Percentiles rank a stretch among this genome's conserved stretches.
Conservation (phyloP, 2,113 vertebrate genomes). For the Campylomormyrus tamandua region DNA sequence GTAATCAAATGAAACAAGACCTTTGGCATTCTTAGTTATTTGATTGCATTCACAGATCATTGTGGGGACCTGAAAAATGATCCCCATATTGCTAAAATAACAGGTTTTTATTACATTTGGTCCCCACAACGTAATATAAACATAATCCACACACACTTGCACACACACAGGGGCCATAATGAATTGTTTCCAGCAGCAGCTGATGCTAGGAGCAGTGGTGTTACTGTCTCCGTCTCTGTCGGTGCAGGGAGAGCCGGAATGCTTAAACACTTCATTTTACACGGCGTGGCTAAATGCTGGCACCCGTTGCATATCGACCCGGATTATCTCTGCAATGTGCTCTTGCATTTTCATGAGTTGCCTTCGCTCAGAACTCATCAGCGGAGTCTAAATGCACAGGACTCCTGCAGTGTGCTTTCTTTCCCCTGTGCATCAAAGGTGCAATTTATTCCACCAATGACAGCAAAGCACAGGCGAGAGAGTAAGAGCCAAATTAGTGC, state of each 20-base stretch:
- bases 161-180: constrained; percentile 17
- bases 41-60: too few relatives aligned
- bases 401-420: neutral
- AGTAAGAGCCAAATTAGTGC: neutral
- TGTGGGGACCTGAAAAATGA: too few relatives aligned
- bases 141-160: too few relatives aligned
- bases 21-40: too few relatives aligned
- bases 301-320: constrained; percentile 20
- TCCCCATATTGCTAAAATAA: too few relatives aligned
- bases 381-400: neutral
- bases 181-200: constrained; percentile 20
- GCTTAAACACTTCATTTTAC: constrained; percentile 33
- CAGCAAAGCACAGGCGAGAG: neutral
- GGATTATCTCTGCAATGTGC: constrained; percentile 13
- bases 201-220: constrained; percentile 5
- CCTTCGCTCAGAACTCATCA: constrained; percentile 10
- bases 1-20: too few relatives aligned
- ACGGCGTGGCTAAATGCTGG: constrained; percentile 20
- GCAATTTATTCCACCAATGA: neutral
- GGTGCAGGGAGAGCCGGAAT: constrained; percentile 16
- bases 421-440: neutral
- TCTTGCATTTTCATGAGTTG: constrained; percentile 22
- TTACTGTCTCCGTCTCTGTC: constrained; percentile 27
- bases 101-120: too few relatives aligned
- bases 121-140: too few relatives aligned